Evolutionary conservation across 2,797 vertebrate species (phyloP).

Genomic region (Momotus momota): DNA sequence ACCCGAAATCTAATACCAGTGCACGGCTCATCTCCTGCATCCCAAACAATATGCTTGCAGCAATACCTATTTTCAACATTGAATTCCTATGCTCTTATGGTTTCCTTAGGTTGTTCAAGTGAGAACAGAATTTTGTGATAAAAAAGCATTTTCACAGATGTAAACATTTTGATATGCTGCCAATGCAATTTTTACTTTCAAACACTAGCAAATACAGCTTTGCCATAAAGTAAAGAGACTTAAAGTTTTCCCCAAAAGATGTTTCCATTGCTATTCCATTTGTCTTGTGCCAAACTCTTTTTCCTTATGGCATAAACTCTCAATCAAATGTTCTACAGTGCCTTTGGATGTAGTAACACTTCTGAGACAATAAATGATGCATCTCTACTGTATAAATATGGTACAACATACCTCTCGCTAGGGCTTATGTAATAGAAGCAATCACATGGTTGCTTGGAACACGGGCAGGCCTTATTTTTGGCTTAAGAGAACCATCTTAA

Average conservation of each 20-base stretch:
- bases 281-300: not conserved
- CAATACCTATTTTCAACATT: not conserved
- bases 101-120: not conserved
- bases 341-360: not conserved
- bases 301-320: not conserved
- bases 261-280: not conserved
- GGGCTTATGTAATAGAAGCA: not conserved
- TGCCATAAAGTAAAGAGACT: not conserved
- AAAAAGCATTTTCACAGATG: not conserved
- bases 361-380: not conserved
- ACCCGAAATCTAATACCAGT: not conserved
- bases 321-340: not conserved
- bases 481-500: not conserved
- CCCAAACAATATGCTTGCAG: not conserved
- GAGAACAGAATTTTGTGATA: not conserved
- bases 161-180: slow-evolving; percentile 12
- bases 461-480: not conserved
- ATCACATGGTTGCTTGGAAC: not conserved
- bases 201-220: not conserved
- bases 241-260: not conserved
- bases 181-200: slow-evolving; percentile 25
- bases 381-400: not conserved
- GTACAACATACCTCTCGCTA: not conserved
- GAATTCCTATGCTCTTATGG: not conserved
- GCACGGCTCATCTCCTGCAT: not conserved